Evolutionary conservation across 2,888 invertebrate species (phyloP).

Genomic region (Cerceris rybyensis): DNA sequence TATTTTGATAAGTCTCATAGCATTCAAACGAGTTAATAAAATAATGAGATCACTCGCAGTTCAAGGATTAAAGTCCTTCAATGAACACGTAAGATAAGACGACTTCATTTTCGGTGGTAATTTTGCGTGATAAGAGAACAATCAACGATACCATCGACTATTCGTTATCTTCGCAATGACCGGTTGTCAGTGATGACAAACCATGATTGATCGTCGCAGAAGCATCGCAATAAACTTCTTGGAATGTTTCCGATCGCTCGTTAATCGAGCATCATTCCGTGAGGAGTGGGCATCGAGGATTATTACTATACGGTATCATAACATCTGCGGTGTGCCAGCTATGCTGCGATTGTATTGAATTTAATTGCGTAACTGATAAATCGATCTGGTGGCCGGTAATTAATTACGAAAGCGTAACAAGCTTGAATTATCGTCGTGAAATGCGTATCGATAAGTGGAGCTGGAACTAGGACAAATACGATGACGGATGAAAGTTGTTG

Average conservation of each 20-base stretch:
- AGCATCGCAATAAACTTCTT: background rate
- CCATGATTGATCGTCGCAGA: background rate
- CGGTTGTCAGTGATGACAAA: background rate
- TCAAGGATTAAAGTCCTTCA: too few relatives aligned
- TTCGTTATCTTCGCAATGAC: too few relatives aligned
- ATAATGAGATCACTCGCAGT: too few relatives aligned
- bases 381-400: slow-evolving; percentile 43
- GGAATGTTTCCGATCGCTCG: slow-evolving; percentile 4
- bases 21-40: too few relatives aligned
- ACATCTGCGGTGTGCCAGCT: background rate
- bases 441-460: slow-evolving; percentile 40
- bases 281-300: background rate
- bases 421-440: slow-evolving; percentile 44
- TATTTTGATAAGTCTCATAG: too few relatives aligned
- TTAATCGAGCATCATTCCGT: background rate
- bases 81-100: too few relatives aligned
- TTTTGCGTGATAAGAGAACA: too few relatives aligned
- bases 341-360: slow-evolving; percentile 26
- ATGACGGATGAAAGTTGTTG: slow-evolving; percentile 28
- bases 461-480: slow-evolving; percentile 28
- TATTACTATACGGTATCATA: background rate
- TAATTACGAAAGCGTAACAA: slow-evolving; percentile 45
- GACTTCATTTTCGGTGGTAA: too few relatives aligned
- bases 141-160: too few relatives aligned
- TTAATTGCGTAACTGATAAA: slow-evolving; percentile 44